Evolutionary conservation across 2,113 vertebrate species (phyloP).

Genomic region (Grammomys surdaster): DNA sequence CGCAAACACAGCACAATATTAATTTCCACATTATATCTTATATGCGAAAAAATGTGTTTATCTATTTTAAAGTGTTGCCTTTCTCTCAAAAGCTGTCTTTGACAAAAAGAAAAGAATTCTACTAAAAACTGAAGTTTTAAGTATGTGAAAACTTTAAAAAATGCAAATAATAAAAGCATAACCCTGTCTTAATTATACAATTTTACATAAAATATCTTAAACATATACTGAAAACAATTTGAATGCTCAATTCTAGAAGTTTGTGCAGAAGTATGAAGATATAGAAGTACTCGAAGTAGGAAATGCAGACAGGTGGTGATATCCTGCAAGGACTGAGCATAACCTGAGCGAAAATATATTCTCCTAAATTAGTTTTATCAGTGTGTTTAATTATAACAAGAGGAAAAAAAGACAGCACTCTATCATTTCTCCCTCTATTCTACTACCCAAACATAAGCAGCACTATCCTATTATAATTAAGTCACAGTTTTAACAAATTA

Average conservation of each 20-base stretch:
- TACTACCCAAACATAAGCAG: background rate
- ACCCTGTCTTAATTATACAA: background rate
- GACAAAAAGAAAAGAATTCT: conserved; percentile 54
- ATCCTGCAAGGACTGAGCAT: background rate
- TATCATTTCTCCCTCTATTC: background rate
- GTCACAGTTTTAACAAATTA: background rate
- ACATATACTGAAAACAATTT: background rate
- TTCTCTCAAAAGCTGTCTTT: conserved; percentile 66
- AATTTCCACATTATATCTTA: conserved; percentile 79
- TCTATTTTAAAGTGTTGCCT: conserved; percentile 67
- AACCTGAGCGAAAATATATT: background rate
- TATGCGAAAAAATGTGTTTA: conserved; percentile 75
- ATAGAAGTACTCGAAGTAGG: background rate
- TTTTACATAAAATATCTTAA: conserved; percentile 53
- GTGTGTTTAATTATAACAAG: background rate
- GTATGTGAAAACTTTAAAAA: conserved; percentile 53
- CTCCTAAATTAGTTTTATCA: background rate
- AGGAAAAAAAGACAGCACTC: rapidly evolving
- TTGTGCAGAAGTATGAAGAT: background rate
- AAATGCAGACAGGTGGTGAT: background rate
- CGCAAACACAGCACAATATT: conserved; percentile 76
- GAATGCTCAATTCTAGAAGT: background rate
- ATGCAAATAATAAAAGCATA: conserved; percentile 41
- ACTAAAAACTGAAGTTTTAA: conserved; percentile 63
- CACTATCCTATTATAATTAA: background rate